These are phyloP conservation scores for Xenopus laevis DNA, from an alignment of 2,113 vertebrate species.

Conservation along the genomic window DNA sequence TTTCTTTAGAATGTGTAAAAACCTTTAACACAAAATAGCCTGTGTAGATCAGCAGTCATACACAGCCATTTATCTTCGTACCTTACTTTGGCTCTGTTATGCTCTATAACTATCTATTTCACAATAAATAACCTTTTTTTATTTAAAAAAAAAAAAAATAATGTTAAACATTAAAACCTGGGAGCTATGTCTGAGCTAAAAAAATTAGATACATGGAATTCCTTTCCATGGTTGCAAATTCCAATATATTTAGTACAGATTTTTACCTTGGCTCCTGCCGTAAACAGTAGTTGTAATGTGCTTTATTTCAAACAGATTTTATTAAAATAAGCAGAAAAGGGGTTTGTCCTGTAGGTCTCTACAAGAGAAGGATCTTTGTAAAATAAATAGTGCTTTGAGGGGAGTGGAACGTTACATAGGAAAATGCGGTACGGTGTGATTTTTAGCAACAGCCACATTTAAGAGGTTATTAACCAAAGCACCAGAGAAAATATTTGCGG, in stretches of 20 bases:
- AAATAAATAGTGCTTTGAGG: background rate
- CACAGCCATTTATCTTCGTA: conserved; percentile 9
- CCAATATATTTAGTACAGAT: conserved; percentile 23
- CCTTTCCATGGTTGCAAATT: conserved; percentile 1
- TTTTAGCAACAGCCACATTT: too few species aligned
- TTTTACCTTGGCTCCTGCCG: conserved; percentile 1
- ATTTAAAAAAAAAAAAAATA: conserved; percentile 3
- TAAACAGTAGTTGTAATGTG: background rate
- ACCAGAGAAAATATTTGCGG: too few species aligned
- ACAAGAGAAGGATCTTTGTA: background rate
- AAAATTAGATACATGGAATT: conserved; percentile 15
- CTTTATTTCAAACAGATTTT: conserved; percentile 10
- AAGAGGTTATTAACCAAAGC: too few species aligned
- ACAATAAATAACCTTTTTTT: background rate
- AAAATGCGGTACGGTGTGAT: too few species aligned
- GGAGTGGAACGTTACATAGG: too few species aligned
- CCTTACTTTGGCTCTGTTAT: conserved; percentile 7
- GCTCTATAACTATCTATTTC: too few species aligned
- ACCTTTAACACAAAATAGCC: conserved; percentile 15
- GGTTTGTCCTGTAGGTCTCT: background rate
- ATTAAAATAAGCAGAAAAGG: conserved; percentile 2
- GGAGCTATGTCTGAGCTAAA: conserved; percentile 23
- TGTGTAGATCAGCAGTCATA: conserved; percentile 13
- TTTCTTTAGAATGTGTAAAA: conserved; percentile 2
- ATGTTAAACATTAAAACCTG: conserved; percentile 1